A percentile compares a stretch with the other conserved stretches of the same genome.
Conservation (phyloP, 2,113 vertebrate genomes). For the Setophaga coronata region DNA sequence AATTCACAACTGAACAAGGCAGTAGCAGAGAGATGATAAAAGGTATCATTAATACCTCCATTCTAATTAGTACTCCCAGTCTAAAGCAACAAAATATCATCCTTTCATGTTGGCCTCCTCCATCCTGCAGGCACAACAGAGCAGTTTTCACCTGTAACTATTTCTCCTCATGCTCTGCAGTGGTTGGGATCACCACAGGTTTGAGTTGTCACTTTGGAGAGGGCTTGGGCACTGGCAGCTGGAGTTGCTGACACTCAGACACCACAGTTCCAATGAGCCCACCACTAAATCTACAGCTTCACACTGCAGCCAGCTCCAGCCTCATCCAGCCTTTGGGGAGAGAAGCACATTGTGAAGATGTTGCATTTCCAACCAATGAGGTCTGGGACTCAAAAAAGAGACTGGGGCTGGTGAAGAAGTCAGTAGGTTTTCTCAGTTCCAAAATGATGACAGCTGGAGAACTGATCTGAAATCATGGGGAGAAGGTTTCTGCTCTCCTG, state of each 20-base stretch:
- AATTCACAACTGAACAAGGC: not conserved
- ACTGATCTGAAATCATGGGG: not conserved
- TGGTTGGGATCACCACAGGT: not conserved
- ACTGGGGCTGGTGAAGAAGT: not conserved
- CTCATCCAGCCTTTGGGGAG: not conserved
- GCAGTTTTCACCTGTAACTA: not conserved
- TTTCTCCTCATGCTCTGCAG: not conserved
- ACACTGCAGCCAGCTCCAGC: not conserved
- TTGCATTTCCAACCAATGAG: not conserved
- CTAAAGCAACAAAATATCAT: not conserved
- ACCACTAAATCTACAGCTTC: not conserved
- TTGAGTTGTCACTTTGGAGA: not conserved
- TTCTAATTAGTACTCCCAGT: not conserved
- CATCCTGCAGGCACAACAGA: not conserved
- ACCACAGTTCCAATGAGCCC: not conserved
- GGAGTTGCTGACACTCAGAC: not conserved
- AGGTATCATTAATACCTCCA: not conserved
- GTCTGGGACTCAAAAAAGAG: not conserved
- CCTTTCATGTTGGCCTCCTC: not conserved
- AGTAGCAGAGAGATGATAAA: not conserved
- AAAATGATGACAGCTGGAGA: not conserved
- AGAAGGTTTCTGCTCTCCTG: rapidly evolving
- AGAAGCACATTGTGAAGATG: not conserved
- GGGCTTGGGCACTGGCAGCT: not conserved
- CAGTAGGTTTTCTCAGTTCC: not conserved